Conservation (phyloP, 2,113 vertebrate genomes). For the Paraplagusia blochii region DNA sequence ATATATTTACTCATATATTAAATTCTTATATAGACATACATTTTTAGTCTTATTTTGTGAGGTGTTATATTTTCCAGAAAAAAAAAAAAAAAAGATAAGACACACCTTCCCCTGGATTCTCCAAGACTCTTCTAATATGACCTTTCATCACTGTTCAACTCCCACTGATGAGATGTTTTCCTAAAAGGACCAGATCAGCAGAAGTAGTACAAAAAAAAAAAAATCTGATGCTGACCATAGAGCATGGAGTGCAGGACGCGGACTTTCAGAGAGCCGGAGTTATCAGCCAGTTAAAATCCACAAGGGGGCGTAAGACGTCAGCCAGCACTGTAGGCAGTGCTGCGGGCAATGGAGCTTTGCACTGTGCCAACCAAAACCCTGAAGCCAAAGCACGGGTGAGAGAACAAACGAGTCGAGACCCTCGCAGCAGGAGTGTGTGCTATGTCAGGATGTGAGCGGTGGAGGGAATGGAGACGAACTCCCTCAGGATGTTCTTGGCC, state of each 20-base stretch:
- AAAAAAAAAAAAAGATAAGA: constrained; percentile 49
- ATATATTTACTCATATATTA: constrained; percentile 79
- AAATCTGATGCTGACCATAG: constrained; percentile 59
- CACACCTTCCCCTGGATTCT: constrained; percentile 29
- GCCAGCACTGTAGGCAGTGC: constrained; percentile 50
- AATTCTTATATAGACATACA: constrained; percentile 75
- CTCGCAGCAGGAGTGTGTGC: constrained; percentile 53
- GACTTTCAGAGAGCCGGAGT: constrained; percentile 42
- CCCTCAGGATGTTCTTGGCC: constrained; percentile 97
- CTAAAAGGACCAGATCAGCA: constrained; percentile 24
- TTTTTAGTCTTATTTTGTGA: constrained; percentile 63
- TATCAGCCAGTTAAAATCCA: constrained; percentile 53
- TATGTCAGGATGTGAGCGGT: constrained; percentile 93
- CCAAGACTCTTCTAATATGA: constrained; percentile 16
- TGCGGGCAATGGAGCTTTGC: constrained; percentile 52
- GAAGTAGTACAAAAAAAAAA: constrained; percentile 30
- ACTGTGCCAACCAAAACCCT: constrained; percentile 44
- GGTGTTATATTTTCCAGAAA: constrained; percentile 70
- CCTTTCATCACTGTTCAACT: constrained; percentile 23
- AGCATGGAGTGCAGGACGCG: constrained; percentile 54
- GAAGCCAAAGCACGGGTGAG: constrained; percentile 47
- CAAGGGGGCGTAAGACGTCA: constrained; percentile 32
- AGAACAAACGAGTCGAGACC: constrained; percentile 26
- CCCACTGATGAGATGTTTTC: constrained; percentile 3
- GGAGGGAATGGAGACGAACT: constrained; percentile 93